These are phyloP conservation scores for Oceanodroma leucorhoa DNA, from an alignment of 2,797 vertebrate genomes.

Conservation along the genomic window DNA sequence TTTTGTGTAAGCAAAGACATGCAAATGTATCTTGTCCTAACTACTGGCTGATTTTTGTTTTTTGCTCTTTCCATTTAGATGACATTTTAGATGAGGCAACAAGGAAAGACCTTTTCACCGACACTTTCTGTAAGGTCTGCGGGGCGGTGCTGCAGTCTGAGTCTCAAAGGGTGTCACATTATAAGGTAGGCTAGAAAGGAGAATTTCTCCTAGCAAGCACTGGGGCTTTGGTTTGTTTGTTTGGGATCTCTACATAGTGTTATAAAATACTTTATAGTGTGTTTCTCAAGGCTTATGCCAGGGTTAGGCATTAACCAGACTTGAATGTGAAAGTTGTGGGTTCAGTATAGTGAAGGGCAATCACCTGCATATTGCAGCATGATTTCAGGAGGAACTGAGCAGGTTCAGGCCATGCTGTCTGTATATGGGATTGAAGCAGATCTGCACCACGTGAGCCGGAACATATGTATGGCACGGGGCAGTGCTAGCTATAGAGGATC, in stretches of 20 bases:
- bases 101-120: slow-evolving; percentile 76
- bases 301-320: neutral
- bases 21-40: neutral
- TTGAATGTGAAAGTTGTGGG: neutral
- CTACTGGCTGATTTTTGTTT: neutral
- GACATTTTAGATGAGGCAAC: slow-evolving; percentile 42
- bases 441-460: neutral
- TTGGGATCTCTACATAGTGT: neutral
- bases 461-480: accelerated
- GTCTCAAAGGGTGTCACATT: slow-evolving; percentile 86
- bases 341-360: neutral
- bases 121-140: slow-evolving; percentile 86
- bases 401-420: neutral
- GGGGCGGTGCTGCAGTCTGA: slow-evolving; percentile 81
- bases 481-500: neutral
- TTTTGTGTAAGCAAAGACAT: neutral
- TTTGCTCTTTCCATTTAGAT: slow-evolving; percentile 41
- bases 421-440: neutral
- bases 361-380: neutral
- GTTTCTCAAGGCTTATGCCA: neutral
- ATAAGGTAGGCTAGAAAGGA: slow-evolving; percentile 76
- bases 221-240: neutral
- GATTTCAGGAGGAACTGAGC: neutral
- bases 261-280: neutral
- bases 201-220: neutral